A percentile compares a stretch with the other conserved stretches of the same genome.
phyloP scores from a whole-genome alignment of 2,113 vertebrate species.

The Megaceryle maxima region DNA sequence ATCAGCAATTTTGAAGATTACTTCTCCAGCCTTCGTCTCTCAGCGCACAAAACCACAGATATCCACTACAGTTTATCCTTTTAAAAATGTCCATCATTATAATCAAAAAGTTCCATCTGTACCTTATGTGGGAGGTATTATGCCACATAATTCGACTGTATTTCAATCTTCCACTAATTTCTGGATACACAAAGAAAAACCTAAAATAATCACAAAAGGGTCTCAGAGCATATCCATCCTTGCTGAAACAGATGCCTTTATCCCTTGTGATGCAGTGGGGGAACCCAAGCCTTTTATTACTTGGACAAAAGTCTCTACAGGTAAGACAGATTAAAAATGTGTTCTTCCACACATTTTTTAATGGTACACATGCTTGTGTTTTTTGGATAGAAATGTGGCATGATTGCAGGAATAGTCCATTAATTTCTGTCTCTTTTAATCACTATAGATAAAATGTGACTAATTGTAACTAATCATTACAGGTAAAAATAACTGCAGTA shows the following conservation, averaged over 20 bases:
- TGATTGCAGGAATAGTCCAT: not conserved
- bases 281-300: constrained; percentile 84
- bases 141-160: not conserved
- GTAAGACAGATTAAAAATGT: constrained; percentile 62
- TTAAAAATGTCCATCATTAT: not conserved
- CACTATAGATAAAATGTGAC: not conserved
- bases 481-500: not conserved
- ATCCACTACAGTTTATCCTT: constrained; percentile 4
- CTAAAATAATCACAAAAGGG: constrained; percentile 73
- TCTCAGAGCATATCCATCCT: constrained; percentile 73
- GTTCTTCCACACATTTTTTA: not conserved
- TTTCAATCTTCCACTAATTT: constrained; percentile 44
- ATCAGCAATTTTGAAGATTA: not conserved
- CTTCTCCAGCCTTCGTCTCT: not conserved
- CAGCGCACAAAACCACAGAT: not conserved
- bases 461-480: not conserved
- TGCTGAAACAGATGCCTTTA: constrained; percentile 78
- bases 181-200: constrained; percentile 65
- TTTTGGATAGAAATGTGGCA: not conserved
- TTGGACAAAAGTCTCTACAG: constrained; percentile 90
- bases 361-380: not conserved
- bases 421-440: not conserved
- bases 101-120: constrained; percentile 36
- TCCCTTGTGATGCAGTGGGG: constrained; percentile 85
- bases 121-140: constrained; percentile 24